Conservation (phyloP, 2,888 invertebrate species). For the Eudasyphora cyanicolor region DNA sequence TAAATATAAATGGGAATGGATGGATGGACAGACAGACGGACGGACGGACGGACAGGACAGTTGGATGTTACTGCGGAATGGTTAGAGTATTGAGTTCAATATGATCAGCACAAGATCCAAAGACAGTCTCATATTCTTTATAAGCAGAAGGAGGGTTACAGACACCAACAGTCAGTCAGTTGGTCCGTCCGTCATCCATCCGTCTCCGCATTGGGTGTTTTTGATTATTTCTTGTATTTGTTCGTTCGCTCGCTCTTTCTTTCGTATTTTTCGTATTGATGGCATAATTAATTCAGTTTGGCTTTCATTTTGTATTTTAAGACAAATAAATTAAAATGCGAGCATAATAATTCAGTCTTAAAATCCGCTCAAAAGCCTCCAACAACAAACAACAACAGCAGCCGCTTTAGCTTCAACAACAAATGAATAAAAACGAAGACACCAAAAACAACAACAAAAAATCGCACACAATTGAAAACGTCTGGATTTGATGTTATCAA, state of each 20-base stretch:
- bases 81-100: not conserved
- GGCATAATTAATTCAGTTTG: conserved; percentile 29
- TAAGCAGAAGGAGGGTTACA: not conserved
- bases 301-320: conserved; percentile 31
- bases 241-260: too few species aligned
- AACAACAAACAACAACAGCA: not conserved
- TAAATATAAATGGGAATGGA: conserved; percentile 1
- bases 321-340: conserved; percentile 39
- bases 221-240: too few species aligned
- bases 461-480: conserved; percentile 1
- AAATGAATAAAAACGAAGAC: not conserved
- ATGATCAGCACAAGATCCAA: not conserved
- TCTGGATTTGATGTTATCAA: conserved; percentile 33
- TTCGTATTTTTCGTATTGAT: conserved; percentile 3
- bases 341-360: conserved; percentile 33
- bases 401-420: not conserved
- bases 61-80: not conserved
- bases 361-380: conserved; percentile 11
- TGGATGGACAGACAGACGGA: not conserved
- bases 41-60: not conserved
- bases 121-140: not conserved
- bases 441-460: not conserved
- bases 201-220: not conserved
- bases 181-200: conserved; percentile 1
- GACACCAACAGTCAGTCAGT: not conserved